phyloP scores from a whole-genome alignment of 2,888 invertebrate genomes.

The Cecidostiba fungosa region DNA sequence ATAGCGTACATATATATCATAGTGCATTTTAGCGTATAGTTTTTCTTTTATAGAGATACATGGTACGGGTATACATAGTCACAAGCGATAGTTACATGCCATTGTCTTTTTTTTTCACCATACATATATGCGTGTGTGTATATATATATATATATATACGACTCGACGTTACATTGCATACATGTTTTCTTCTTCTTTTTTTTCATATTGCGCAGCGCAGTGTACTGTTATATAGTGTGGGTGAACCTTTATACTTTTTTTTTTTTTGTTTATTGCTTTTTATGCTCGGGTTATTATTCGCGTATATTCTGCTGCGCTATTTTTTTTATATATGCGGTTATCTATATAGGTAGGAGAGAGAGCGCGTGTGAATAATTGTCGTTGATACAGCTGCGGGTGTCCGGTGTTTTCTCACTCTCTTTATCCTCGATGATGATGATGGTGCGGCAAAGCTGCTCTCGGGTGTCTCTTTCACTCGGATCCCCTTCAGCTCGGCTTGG shows the following conservation, averaged over 20 bases:
- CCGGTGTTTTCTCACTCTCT: conserved; percentile 14
- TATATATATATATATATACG: conserved; percentile 14
- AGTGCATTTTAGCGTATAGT: conserved; percentile 45
- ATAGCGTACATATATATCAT: conserved; percentile 34
- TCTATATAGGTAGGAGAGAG: too few species aligned
- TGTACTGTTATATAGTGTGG: neutral
- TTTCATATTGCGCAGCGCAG: neutral
- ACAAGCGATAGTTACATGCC: conserved; percentile 63
- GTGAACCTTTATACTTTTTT: neutral
- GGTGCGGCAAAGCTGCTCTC: conserved; percentile 10
- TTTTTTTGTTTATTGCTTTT: conserved; percentile 1
- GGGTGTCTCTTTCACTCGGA: conserved; percentile 25
- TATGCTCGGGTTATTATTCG: neutral
- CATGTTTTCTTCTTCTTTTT: too few species aligned
- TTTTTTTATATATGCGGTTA: neutral
- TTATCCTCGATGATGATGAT: neutral
- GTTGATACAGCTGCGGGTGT: neutral
- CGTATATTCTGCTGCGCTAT: neutral
- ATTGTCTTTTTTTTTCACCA: conserved; percentile 10
- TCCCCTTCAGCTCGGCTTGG: conserved; percentile 32
- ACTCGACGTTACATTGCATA: conserved; percentile 42
- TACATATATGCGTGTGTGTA: neutral
- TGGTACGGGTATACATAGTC: conserved; percentile 23
- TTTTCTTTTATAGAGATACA: conserved; percentile 48
- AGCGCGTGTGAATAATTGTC: conserved; percentile 5